These are phyloP conservation scores for Anhinga rufa DNA, from an alignment of 2,113 vertebrate species.

Conservation along the genomic window DNA sequence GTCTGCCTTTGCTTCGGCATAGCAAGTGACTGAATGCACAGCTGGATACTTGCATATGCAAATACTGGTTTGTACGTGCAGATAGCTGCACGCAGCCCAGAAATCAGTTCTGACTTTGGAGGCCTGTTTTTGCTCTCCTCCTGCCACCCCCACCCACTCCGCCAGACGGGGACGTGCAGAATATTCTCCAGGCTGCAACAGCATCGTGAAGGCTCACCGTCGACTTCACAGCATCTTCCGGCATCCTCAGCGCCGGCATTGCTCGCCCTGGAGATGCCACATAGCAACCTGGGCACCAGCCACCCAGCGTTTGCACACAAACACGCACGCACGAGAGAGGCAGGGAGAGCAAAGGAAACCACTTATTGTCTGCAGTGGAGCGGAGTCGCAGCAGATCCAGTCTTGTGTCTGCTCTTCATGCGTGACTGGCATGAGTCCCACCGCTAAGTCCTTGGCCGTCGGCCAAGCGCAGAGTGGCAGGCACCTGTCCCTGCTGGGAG, in stretches of 20 bases:
- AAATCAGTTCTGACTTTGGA: neutral
- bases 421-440: conserved; percentile 49
- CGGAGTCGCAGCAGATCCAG: neutral
- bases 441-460: conserved; percentile 24
- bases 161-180: neutral
- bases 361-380: neutral
- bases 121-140: neutral
- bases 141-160: neutral
- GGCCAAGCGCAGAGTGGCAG: conserved; percentile 29
- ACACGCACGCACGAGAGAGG: neutral
- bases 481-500: conserved; percentile 68
- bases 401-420: conserved; percentile 42
- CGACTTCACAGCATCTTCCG: neutral
- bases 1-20: neutral
- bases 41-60: conserved; percentile 31
- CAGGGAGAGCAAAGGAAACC: neutral
- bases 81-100: neutral
- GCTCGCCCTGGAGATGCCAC: neutral
- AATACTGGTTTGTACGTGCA: neutral
- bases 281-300: neutral
- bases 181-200: neutral
- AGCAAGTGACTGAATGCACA: neutral
- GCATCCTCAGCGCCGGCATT: neutral
- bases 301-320: neutral
- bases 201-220: neutral